Evolutionary conservation across 2,113 vertebrate species (phyloP).

Genomic region (Galeopterus variegatus): DNA sequence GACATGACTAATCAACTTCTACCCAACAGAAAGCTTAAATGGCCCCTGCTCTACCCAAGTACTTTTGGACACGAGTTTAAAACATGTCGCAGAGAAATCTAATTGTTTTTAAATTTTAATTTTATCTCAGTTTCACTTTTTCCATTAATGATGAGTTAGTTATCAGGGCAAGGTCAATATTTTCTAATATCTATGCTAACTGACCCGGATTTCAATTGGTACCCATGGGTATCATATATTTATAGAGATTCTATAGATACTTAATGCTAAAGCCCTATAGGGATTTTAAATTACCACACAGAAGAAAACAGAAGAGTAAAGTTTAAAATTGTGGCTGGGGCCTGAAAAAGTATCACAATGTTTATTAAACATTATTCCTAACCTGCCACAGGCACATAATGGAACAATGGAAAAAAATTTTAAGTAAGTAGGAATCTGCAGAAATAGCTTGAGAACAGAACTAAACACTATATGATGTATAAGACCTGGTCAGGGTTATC

Average conservation of each 20-base stretch:
- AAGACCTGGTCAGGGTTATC: not conserved
- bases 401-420: not conserved
- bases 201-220: not conserved
- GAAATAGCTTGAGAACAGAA: not conserved
- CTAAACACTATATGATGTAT: not conserved
- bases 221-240: not conserved
- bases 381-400: not conserved
- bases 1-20: not conserved
- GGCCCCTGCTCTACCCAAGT: not conserved
- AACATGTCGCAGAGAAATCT: not conserved
- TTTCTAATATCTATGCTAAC: slow-evolving; percentile 32
- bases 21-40: not conserved
- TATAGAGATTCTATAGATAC: not conserved
- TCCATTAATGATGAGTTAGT: not conserved
- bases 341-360: not conserved
- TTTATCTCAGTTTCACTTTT: slow-evolving; percentile 21
- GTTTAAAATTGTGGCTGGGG: not conserved
- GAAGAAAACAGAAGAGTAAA: not conserved
- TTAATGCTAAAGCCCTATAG: not conserved
- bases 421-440: not conserved
- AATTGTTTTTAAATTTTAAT: not conserved
- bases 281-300: not conserved
- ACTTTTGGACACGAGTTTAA: not conserved
- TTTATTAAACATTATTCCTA: slow-evolving; percentile 15
- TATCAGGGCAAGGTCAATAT: not conserved